These are phyloP conservation scores for Myanophis thanlyinensis DNA, from an alignment of 2,113 vertebrate genomes.

Conservation along the genomic window DNA sequence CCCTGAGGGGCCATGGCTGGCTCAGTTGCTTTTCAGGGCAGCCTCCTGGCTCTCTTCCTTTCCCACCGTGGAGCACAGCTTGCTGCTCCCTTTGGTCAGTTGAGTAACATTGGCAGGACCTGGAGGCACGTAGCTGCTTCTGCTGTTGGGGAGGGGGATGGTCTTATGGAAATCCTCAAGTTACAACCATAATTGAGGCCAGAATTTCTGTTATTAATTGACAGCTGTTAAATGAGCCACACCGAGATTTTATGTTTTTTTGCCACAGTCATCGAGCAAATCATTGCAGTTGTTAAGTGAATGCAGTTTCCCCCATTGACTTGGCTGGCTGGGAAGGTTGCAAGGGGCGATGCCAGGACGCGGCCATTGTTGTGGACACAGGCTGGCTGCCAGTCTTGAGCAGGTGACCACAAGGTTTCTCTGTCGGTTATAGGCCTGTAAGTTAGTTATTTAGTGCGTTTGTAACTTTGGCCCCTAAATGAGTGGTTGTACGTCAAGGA, in stretches of 20 bases:
- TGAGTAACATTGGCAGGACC: background rate
- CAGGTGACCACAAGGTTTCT: background rate
- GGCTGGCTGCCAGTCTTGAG: background rate
- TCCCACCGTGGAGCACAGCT: background rate
- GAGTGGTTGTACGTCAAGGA: background rate
- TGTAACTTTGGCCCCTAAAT: background rate
- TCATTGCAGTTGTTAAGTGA: background rate
- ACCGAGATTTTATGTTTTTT: too few species aligned
- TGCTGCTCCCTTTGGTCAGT: background rate
- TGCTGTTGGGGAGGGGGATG: background rate
- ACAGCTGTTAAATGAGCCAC: background rate
- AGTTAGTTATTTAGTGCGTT: background rate
- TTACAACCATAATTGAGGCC: background rate
- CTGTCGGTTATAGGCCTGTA: background rate
- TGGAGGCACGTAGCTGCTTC: background rate
- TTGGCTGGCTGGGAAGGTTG: background rate
- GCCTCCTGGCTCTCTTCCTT: background rate
- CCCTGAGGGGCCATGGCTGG: background rate
- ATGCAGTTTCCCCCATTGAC: too few species aligned
- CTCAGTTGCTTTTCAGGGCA: background rate
- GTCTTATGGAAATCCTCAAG: background rate
- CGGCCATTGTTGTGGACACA: fast-evolving
- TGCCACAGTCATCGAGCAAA: too few species aligned
- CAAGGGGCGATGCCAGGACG: too few species aligned
- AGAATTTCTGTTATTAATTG: background rate